Percentiles rank a stretch among this genome's conserved stretches.
phyloP scores from a whole-genome alignment of 2,888 invertebrate genomes.

The Caenorhabditis angaria region DNA sequence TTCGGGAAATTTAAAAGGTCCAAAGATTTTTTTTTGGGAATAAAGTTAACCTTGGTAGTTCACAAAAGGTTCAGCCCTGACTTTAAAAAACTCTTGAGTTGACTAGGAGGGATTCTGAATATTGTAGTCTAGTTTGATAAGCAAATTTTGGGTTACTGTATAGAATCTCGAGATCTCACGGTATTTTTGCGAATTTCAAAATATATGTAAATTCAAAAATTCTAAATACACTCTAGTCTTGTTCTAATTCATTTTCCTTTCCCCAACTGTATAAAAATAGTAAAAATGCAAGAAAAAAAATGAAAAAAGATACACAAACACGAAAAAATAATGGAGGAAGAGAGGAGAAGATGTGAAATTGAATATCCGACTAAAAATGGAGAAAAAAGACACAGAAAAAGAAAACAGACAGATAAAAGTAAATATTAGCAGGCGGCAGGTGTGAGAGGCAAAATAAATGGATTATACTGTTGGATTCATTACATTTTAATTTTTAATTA shows the following conservation, averaged over 20 bases:
- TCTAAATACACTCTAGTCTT: not conserved
- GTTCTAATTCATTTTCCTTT: not conserved
- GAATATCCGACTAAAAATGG: slow-evolving; percentile 9
- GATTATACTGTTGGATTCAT: not conserved
- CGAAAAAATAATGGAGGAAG: not conserved
- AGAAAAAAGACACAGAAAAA: slow-evolving; percentile 5
- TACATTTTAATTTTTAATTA: not conserved
- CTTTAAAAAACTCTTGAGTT: no score
- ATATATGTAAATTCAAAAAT: not conserved
- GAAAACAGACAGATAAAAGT: not conserved
- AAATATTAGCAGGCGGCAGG: not conserved
- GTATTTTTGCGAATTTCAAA: no score
- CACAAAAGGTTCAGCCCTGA: no score
- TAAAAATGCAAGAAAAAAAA: not conserved
- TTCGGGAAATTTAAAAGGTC: no score
- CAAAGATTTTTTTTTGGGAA: no score
- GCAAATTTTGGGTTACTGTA: no score
- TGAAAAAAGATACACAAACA: not conserved
- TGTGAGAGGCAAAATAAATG: not conserved
- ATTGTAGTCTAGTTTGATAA: no score
- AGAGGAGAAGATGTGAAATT: slow-evolving; percentile 7
- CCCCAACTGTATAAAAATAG: not conserved
- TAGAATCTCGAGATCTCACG: no score
- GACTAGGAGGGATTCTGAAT: no score
- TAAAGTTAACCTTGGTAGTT: no score